Evolutionary conservation across 2,113 vertebrate species (phyloP).

Genomic region (Phocoena sinus): DNA sequence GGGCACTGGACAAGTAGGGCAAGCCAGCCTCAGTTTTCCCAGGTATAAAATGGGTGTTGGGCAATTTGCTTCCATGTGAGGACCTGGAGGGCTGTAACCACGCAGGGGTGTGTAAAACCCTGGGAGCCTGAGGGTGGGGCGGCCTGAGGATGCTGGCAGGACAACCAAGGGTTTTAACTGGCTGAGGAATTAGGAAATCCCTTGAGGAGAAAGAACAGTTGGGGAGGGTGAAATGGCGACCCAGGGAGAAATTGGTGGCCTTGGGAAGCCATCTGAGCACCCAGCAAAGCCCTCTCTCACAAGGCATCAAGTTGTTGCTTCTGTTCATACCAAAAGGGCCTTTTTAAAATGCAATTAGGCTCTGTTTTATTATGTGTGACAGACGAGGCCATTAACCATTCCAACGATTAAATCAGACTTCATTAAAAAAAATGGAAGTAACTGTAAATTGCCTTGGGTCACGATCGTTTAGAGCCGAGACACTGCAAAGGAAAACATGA

Average conservation of each 20-base stretch:
- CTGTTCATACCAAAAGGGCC: slow-evolving; percentile 64
- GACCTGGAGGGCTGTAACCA: slow-evolving; percentile 55
- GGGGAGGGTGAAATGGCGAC: background rate
- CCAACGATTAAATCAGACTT: slow-evolving; percentile 77
- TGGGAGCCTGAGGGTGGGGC: background rate
- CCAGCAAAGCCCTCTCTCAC: slow-evolving; percentile 33
- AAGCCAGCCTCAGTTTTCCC: slow-evolving; percentile 59
- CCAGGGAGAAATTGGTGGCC: background rate
- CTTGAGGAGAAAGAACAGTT: background rate
- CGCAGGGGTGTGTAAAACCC: background rate
- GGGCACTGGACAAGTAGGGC: background rate
- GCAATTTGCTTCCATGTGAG: slow-evolving; percentile 26
- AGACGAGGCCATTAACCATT: slow-evolving; percentile 71
- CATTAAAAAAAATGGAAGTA: slow-evolving; percentile 76
- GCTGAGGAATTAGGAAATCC: background rate
- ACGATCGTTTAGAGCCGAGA: slow-evolving; percentile 69
- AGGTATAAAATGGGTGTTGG: slow-evolving; percentile 53
- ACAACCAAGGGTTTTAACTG: background rate
- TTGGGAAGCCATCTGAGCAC: slow-evolving; percentile 54
- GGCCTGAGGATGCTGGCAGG: background rate
- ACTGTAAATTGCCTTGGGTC: slow-evolving; percentile 73
- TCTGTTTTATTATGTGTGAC: slow-evolving; percentile 70
- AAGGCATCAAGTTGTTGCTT: slow-evolving; percentile 68
- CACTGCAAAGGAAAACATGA: slow-evolving; percentile 59
- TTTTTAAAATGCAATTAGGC: slow-evolving; percentile 72